Evolutionary conservation across 1,140 invertebrate species (phyloP).

Genomic region (Radopholus similis): DNA sequence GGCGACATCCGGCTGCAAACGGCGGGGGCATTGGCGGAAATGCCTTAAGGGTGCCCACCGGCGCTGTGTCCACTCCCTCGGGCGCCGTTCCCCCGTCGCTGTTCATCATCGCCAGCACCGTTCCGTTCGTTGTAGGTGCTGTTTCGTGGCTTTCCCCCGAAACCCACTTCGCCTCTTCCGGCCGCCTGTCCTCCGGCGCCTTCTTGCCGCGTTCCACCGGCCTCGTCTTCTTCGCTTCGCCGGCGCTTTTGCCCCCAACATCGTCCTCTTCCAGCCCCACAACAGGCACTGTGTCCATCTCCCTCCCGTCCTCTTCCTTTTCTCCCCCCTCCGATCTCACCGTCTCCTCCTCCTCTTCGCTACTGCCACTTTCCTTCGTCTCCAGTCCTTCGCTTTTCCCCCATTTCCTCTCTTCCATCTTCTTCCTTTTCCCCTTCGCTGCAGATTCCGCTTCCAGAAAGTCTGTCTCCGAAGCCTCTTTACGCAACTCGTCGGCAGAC

Average conservation of each 20-base stretch:
- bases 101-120: background rate
- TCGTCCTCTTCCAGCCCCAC: too few species aligned
- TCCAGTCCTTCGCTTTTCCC: background rate
- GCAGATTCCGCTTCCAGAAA: too few species aligned
- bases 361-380: background rate
- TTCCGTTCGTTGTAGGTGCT: background rate
- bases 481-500: too few species aligned
- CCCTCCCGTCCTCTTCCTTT: background rate
- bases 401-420: background rate
- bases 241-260: too few species aligned
- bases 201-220: too few species aligned
- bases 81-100: background rate
- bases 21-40: background rate
- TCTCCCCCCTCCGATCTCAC: background rate
- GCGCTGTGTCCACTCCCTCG: slow-evolving; percentile 4
- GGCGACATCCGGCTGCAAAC: background rate
- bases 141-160: background rate
- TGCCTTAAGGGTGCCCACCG: background rate
- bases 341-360: background rate
- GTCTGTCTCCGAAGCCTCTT: too few species aligned
- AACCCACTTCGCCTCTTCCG: background rate
- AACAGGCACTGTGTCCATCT: background rate
- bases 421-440: background rate
- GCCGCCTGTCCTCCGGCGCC: background rate
- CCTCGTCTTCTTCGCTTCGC: too few species aligned